Evolutionary conservation across 2,797 vertebrate species (phyloP), one percentile per base, ranked within the genome.

Genomic region (Danio albolineatus): DNA sequence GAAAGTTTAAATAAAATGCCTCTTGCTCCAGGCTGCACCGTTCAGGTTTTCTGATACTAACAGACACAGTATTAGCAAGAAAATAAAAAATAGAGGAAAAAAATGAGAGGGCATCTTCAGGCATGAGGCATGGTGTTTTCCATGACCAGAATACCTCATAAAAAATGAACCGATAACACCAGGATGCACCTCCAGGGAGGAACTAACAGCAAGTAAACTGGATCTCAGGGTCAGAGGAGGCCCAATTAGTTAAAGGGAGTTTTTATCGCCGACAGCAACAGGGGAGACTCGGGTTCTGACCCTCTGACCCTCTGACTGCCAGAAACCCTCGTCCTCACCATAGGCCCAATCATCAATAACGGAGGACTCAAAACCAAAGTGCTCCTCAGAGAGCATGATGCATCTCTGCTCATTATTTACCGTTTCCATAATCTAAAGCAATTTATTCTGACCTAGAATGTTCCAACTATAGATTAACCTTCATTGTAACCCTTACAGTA

Each of bases 171-270:
- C n/a, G 21, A 72, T 66, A 78, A 38, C 0, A 13, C 38, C 56
- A 59, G 44, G 16, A 10, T 46, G n/a, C 43, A 19, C 69, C 51
- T 74, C 69, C 38, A 14, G 61, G 53, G 72, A 54, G n/a, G 38
- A 54, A 76, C 28, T 36, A 62, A 16, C 41, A 57, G 49, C 48
- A 51, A 76, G 59, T 76, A 49, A 64, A 56, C 53, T 48, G 46
- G 12, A 76, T 70, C 60, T 39, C 10, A 17, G 19, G 56, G 60
- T 57, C 38, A 66, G 39, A 53, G 43, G n/a, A 72, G 38, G 21
- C 49, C 65, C 70, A 73, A 71, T 61, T 67, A 80, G 59, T 83
- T 72, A 80, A 80, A 80, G 43, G 28, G 57, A 75, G 17, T 59
- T 72, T 76, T 76, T 72, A 80, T 76, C 51, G 66, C 28, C 53